Conservation (phyloP, 2,113 vertebrate species). For the Turnix velox region DNA sequence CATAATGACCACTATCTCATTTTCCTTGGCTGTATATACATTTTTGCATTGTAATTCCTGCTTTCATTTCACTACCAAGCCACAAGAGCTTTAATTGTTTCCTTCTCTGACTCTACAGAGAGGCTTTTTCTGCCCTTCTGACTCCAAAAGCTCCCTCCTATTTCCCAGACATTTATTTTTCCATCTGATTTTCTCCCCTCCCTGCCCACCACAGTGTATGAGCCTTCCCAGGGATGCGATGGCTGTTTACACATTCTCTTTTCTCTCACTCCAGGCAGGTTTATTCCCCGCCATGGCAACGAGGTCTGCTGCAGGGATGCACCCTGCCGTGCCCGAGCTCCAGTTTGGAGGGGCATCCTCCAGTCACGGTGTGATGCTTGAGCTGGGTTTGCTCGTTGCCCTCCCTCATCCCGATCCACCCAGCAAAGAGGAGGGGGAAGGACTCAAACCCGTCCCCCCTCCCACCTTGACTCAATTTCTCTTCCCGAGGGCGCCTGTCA, state of each 20-base stretch:
- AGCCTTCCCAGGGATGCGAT: background rate
- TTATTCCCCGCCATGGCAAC: slow-evolving; percentile 24
- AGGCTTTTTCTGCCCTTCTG: background rate
- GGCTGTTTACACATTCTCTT: background rate
- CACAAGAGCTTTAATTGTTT: background rate
- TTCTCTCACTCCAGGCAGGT: background rate
- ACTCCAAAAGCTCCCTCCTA: background rate
- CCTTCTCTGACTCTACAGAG: background rate
- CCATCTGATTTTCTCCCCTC: background rate
- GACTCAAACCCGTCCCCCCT: accelerated
- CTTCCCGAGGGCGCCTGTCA: background rate
- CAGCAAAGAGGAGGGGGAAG: background rate
- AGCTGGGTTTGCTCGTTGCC: accelerated
- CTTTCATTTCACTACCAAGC: background rate
- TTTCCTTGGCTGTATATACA: background rate
- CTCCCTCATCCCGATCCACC: background rate
- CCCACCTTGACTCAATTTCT: background rate
- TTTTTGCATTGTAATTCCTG: background rate
- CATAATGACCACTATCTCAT: accelerated
- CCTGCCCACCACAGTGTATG: accelerated
- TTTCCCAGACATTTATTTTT: background rate
- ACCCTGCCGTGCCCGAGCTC: background rate
- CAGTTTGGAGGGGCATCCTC: accelerated
- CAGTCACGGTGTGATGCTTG: accelerated
- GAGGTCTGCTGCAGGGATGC: background rate